Conservation (phyloP, 2,113 vertebrate species). For the Phrynosoma blainvillii region DNA sequence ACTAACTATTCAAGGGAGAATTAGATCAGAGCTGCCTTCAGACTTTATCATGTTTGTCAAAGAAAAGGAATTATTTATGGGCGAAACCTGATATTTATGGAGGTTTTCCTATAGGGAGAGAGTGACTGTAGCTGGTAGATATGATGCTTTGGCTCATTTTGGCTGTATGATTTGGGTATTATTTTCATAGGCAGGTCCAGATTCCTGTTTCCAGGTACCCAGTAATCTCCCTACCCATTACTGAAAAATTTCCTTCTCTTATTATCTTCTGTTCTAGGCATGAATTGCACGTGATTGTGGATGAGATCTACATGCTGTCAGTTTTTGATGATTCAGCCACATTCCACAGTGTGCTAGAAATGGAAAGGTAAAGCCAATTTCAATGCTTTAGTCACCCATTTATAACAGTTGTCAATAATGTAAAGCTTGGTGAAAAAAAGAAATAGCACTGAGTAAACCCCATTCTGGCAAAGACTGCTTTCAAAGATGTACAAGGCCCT, state of each 20-base stretch:
- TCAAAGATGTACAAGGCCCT: too few species aligned
- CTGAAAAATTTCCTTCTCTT: slow-evolving; percentile 13
- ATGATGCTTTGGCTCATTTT: background rate
- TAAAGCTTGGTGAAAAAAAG: background rate
- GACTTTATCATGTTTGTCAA: background rate
- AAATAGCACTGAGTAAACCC: background rate
- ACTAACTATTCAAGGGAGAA: background rate
- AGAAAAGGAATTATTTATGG: background rate
- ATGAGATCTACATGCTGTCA: slow-evolving; percentile 97
- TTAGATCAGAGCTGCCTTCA: background rate
- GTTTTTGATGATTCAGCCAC: slow-evolving; percentile 85
- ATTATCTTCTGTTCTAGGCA: slow-evolving; percentile 76
- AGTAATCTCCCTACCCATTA: slow-evolving; percentile 8
- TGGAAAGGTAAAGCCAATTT: slow-evolving; percentile 83
- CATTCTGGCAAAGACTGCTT: background rate
- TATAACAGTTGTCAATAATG: background rate
- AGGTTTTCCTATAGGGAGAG: background rate
- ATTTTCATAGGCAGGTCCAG: too few species aligned
- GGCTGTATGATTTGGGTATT: background rate
- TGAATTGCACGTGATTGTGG: slow-evolving; percentile 89
- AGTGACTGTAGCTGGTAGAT: background rate
- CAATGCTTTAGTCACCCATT: slow-evolving; percentile 46
- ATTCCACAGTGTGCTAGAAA: slow-evolving; percentile 89
- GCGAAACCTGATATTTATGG: background rate
- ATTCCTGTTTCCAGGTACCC: background rate